Base-by-base conservation (phyloP, 2,113 vertebrate species). In the Rhinoptilus africanus region DNA sequence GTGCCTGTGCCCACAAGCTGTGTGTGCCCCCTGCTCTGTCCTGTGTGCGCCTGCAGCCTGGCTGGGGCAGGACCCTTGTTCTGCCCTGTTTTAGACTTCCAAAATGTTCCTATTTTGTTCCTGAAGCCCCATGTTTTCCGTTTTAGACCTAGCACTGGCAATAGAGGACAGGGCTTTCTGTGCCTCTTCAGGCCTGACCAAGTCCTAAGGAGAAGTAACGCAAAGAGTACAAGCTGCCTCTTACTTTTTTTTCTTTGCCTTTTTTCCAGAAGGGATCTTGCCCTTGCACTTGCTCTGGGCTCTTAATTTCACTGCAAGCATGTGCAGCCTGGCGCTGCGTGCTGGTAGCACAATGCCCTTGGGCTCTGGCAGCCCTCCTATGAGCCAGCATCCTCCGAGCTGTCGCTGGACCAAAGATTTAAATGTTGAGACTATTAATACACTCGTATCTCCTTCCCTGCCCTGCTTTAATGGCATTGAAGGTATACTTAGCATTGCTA, bases 401-500 rank as follows among this genome's bases (percentile, higher is more conserved):
- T 80, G 63, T 64, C 3, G 10, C 78, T 92, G 80, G 77, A 86
- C 74, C 56, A 35, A 14, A 66, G 77, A 57, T 89, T 83, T 95
- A 96, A 96, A 91, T 96, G 94, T 51, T 96, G 92, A 78, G 53
- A 88, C 95, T 97, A 96, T 97, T 97, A 97, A 97, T 97, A 97
- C 72, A 69, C 95, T 60, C 72, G 0, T 80, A 95, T 97, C 96
- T 88, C 90, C 71, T 97, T 97, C 93, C 96, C 64, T 96, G n/a
- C 48, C 18, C 76, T 74, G 60, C 67, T 85, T 95, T 78, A 30
- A 26, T 86, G 75, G 94, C 81, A 92, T 89, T 90, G 94, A 54
- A 88, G 69, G 88, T 93, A 94, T 88, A 96, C 94, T 96, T 95
- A 73, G 94, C 82, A 75, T 93, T 94, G 88, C 80, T 90, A 37